Evolutionary conservation across 2,888 invertebrate genomes (phyloP).

Genomic region (Ormyrus nitidulus): DNA sequence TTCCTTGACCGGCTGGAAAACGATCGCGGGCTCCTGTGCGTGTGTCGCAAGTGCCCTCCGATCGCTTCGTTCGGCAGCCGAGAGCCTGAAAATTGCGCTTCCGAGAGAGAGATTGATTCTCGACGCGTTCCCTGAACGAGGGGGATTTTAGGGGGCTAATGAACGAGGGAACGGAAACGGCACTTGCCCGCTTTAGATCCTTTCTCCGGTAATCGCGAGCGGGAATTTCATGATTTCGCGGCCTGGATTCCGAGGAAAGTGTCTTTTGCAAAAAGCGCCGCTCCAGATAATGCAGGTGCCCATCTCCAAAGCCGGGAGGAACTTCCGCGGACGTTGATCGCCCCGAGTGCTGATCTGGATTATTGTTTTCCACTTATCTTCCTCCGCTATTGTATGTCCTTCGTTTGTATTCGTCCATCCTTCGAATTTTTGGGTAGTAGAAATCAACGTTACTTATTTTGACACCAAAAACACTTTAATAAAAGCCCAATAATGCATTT

Average conservation of each 20-base stretch:
- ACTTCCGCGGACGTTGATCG: background rate
- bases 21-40: conserved; percentile 6
- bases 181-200: too few relatives aligned
- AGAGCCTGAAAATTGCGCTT: background rate
- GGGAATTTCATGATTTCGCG: background rate
- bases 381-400: too few relatives aligned
- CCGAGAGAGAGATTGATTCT: conserved; percentile 37
- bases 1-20: conserved; percentile 59
- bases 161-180: too few relatives aligned
- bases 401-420: background rate
- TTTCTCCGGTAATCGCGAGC: too few relatives aligned
- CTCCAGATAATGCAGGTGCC: background rate
- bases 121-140: background rate
- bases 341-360: background rate
- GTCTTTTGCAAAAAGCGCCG: background rate
- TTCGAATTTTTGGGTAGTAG: background rate
- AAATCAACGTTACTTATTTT: background rate
- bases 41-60: conserved; percentile 28
- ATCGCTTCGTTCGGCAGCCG: background rate
- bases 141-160: too few relatives aligned
- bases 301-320: too few relatives aligned
- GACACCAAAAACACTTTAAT: too few relatives aligned
- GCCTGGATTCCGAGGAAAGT: background rate
- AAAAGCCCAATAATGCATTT: too few relatives aligned
- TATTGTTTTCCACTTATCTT: conserved; percentile 14